Evolutionary conservation across 2,113 vertebrate species (phyloP).

Genomic region (Lepus timidus): DNA sequence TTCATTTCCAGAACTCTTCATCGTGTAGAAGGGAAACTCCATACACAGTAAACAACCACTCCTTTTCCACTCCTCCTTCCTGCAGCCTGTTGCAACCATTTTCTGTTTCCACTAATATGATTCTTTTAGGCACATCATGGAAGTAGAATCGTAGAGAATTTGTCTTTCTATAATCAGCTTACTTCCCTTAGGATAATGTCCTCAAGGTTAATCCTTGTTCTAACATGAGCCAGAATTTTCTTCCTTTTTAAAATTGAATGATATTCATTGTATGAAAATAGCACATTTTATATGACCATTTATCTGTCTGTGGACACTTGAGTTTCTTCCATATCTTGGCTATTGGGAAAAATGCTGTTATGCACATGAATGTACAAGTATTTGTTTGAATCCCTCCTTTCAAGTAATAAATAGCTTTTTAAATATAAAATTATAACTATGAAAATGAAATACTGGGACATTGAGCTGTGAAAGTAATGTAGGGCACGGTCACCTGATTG

Average conservation of each 20-base stretch:
- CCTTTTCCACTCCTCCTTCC: background rate
- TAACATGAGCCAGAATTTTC: background rate
- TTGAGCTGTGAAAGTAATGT: rapidly evolving
- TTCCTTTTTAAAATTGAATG: background rate
- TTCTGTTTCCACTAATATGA: background rate
- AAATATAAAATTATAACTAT: background rate
- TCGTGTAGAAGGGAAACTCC: background rate
- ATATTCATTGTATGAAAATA: too few species aligned
- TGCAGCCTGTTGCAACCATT: too few species aligned
- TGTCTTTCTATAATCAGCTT: background rate
- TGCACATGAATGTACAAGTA: background rate
- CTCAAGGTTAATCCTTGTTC: background rate
- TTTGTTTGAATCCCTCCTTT: background rate
- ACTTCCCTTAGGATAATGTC: background rate
- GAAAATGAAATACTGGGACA: background rate
- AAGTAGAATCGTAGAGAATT: background rate
- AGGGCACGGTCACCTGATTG: rapidly evolving
- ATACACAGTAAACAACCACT: background rate
- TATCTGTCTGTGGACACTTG: background rate
- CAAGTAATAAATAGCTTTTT: background rate
- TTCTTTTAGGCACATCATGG: rapidly evolving
- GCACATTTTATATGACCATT: background rate
- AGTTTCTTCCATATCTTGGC: background rate
- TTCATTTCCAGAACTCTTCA: too few species aligned
- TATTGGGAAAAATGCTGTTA: background rate